Evolutionary conservation across 2,113 vertebrate genomes (phyloP), one percentile per base, ranked within the genome.

Genomic region (Toxotes chatareus): DNA sequence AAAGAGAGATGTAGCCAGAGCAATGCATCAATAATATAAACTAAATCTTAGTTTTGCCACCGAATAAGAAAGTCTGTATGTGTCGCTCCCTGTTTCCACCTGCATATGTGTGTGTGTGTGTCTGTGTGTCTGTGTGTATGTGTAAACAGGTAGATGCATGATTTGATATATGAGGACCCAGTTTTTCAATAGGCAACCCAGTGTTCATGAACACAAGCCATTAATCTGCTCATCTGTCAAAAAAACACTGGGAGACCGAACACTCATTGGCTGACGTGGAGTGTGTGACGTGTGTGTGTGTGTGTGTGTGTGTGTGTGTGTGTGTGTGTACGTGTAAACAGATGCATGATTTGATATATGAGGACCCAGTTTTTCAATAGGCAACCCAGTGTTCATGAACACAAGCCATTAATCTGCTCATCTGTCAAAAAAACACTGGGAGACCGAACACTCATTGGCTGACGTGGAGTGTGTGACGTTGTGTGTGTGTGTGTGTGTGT

Each of bases 351-450:
- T 8, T 60, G 23, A 17, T 73, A 21, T 47, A 14, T 60, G 23
- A 47, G 3, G 42, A 13, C 10, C 42, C 44, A 27, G 27, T 27
- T 27, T 27, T 27, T 27, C 27, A 27, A 27, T 44, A 44, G 42
- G 42, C 11, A 44, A 44, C 2, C 42, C 42, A 12, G 14, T 38
- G 68, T 21, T 42, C 51, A 31, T 13, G 5, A 59, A 27, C 53
- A 59, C 27, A 23, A n/a, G 23, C 51, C 69, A 72, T 57, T 42
- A 59, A 72, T 72, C 69, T 72, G 27, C 27, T 31, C 68, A 31
- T 57, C 68, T 31, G 36, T 71, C 38, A 57, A 14, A 21, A 42
- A 12, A 21, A 42, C 53, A 19, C 17, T 53, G 9, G 4, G 53
- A 12, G 19, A 4, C 27, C 12, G 10, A 17, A 47, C 16, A 47